Base-by-base conservation (phyloP, 1,140 invertebrate genomes). In the Dinothrombium tinctorium region DNA sequence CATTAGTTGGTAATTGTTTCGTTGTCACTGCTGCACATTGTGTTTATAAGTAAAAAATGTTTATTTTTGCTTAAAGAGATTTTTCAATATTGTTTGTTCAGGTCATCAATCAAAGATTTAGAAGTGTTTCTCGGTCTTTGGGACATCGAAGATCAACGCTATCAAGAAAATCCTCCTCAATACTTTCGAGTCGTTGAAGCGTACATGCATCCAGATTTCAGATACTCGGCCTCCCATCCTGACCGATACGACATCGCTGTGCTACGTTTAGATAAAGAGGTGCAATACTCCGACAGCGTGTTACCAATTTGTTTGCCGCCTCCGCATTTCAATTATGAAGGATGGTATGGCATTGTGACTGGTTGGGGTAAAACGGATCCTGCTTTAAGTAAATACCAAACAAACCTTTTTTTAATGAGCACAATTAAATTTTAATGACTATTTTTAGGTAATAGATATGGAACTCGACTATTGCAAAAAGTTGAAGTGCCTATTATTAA, bases 361-460 rank as follows among this genome's bases (percentile, higher is more conserved):
- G 41, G 81, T 1, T 87, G 79, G 80, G 81, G 81, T 3, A 80
- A 80, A 58, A 80, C 74, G 2, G 71, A 77, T 70, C 68, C 44
- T 68, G 70, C 51, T 56, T 62, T 67, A 49, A 55, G 55, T 51
- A 48, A 35, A 29, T 36, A 29, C 26, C n/a, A 17, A 24, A 6
- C 17, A 15, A 40, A n/a, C 29, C 20, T 40, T 20, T n/a, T 11
- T 0, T 2, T 29, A 7, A 14, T 44, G 6, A 11, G 24, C 12
- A 17, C n/a, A 44, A 35, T 35, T 21, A 46, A 19, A 25, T 28
- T 28, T 28, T 28, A 28, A 28, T 31, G 17, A 12, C 7, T 22
- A 33, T 40, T 50, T 51, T 11, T 47, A 65, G 64, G 63, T 14
- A 68, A 53, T 39, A 35, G 77, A 48, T 72, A 74, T 11, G 77